Evolutionary conservation across 2,888 invertebrate genomes (phyloP).

Genomic region (Apodemia duryi): DNA sequence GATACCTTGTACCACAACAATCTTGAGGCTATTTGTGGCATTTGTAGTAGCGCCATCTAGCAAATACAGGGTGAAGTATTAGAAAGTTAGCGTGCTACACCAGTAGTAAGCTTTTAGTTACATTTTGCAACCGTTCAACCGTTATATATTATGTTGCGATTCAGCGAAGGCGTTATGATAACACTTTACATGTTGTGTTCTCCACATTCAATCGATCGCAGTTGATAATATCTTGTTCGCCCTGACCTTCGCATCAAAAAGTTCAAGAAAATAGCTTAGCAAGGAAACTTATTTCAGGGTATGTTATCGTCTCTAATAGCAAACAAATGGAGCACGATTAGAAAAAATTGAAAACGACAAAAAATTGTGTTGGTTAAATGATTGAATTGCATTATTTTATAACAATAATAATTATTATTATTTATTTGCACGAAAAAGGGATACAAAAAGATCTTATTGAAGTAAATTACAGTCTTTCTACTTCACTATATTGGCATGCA

Average conservation of each 20-base stretch:
- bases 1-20: not conserved
- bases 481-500: too few relatives aligned
- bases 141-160: not conserved
- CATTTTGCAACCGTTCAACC: not conserved
- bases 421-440: too few relatives aligned
- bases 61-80: constrained; percentile 1
- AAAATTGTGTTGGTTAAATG: not conserved
- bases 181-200: constrained; percentile 4
- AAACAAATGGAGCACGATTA: not conserved
- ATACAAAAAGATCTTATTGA: too few relatives aligned
- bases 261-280: constrained; percentile 5
- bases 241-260: constrained; percentile 10
- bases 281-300: not conserved
- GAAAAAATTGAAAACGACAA: constrained; percentile 13
- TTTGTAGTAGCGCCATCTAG: constrained; percentile 40
- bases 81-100: not conserved
- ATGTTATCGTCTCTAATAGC: not conserved
- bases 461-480: too few relatives aligned
- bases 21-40: not conserved
- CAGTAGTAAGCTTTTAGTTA: not conserved
- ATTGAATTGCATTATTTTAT: too few relatives aligned
- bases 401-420: too few relatives aligned
- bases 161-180: not conserved
- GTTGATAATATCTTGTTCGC: constrained; percentile 12
- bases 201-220: not conserved